phyloP scores from a whole-genome alignment of 2,888 invertebrate genomes.

The Stenolophus ochropezus region DNA sequence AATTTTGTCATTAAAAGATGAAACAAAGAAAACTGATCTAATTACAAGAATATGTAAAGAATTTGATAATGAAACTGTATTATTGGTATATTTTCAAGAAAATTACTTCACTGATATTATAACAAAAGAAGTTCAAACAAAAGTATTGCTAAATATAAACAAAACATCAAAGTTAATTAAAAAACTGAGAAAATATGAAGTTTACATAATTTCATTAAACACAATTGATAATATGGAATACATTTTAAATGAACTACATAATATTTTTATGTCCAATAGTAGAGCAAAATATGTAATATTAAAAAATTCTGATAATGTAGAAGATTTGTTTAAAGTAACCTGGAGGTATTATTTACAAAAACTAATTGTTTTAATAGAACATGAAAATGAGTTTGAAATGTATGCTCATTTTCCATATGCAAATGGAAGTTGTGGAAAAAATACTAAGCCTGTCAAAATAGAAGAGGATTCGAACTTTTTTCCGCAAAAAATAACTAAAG shows the following conservation, averaged over 20 bases:
- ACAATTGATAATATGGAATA: not conserved
- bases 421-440: conserved; percentile 3
- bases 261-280: not conserved
- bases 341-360: conserved; percentile 5
- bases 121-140: not conserved
- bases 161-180: not conserved
- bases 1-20: not conserved
- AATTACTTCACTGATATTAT: not conserved
- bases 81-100: not conserved
- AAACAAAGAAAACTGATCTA: not conserved
- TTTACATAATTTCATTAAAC: not conserved
- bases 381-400: not conserved
- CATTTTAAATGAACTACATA: not conserved
- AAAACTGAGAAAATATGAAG: not conserved
- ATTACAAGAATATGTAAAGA: not conserved
- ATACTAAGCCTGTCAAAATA: not conserved
- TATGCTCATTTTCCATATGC: conserved; percentile 21
- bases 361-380: not conserved
- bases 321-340: not conserved
- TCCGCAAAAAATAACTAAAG: not conserved
- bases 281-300: conserved; percentile 19
- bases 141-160: not conserved
- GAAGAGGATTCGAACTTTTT: not conserved
- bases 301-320: not conserved
- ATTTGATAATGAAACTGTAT: not conserved